phyloP scores from a whole-genome alignment of 1,140 invertebrate genomes.

The Matsumurasca onukii region DNA sequence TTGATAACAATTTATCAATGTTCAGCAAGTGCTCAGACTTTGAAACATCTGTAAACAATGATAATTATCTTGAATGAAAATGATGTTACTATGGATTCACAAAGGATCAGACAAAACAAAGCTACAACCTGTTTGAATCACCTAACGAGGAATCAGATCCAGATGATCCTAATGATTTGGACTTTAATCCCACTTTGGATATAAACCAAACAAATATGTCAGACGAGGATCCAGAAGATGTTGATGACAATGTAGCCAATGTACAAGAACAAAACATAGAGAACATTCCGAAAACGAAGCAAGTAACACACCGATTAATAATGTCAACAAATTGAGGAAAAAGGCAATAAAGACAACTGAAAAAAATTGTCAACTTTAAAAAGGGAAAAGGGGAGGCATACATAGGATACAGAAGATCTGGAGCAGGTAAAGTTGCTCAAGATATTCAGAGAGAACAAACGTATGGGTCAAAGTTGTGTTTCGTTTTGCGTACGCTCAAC shows the following conservation, averaged over 20 bases:
- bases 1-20: no score
- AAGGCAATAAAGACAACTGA: conserved; percentile 16
- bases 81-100: no score
- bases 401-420: conserved; percentile 19
- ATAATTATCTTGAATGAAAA: no score
- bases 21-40: no score
- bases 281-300: neutral
- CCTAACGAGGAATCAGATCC: neutral
- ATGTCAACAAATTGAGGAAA: conserved; percentile 3
- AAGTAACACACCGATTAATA: neutral
- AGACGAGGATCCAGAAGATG: neutral
- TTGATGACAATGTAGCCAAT: neutral
- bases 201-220: neutral
- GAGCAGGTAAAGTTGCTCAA: conserved; percentile 15
- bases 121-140: neutral
- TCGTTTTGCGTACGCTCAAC: neutral
- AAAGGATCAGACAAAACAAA: neutral
- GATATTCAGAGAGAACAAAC: conserved; percentile 17
- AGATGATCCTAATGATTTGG: neutral
- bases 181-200: neutral
- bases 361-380: conserved; percentile 15
- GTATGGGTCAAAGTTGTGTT: neutral
- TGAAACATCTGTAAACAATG: no score
- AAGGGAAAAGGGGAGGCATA: conserved; percentile 15
- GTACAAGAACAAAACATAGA: neutral